Conservation (phyloP, 2,113 vertebrate genomes). For the Acanthochromis polyacanthus region DNA sequence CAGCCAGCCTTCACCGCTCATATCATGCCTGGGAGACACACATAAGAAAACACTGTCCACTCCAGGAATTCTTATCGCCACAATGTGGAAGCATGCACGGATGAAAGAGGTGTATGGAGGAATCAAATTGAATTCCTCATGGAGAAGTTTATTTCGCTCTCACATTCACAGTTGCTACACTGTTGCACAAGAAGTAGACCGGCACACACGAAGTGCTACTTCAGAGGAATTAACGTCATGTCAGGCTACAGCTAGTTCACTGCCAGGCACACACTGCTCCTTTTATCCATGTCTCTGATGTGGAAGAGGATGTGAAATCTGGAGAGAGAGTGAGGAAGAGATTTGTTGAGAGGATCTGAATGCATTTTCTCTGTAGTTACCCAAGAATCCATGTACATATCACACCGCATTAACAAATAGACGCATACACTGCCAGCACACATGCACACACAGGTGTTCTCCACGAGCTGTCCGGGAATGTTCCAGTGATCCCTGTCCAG, state of each 20-base stretch:
- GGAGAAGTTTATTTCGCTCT: slow-evolving; percentile 58
- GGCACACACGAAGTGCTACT: slow-evolving; percentile 67
- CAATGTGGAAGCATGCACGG: slow-evolving; percentile 49
- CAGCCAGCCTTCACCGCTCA: slow-evolving; percentile 44
- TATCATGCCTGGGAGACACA: slow-evolving; percentile 45
- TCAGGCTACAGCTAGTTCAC: slow-evolving; percentile 51
- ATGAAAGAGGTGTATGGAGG: slow-evolving; percentile 48
- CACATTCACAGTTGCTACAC: slow-evolving; percentile 46
- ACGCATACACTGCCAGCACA: slow-evolving; percentile 65
- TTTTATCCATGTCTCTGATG: slow-evolving; percentile 77
- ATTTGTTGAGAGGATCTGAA: slow-evolving; percentile 74
- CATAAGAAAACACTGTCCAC: slow-evolving; percentile 38
- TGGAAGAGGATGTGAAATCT: slow-evolving; percentile 82
- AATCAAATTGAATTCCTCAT: slow-evolving; percentile 60
- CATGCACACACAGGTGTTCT: slow-evolving; percentile 79
- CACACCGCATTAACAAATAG: slow-evolving; percentile 78
- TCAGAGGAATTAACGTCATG: slow-evolving; percentile 75
- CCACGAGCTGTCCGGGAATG: slow-evolving; percentile 75
- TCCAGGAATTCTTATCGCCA: slow-evolving; percentile 49
- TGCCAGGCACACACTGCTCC: slow-evolving; percentile 70
- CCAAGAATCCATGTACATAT: slow-evolving; percentile 81
- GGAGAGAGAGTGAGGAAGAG: slow-evolving; percentile 76
- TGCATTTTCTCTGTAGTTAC: slow-evolving; percentile 73
- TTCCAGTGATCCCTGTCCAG: slow-evolving; percentile 77
- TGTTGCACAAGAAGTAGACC: slow-evolving; percentile 58